phyloP scores from a whole-genome alignment of 2,113 vertebrate genomes.

The Boleophthalmus pectinirostris region DNA sequence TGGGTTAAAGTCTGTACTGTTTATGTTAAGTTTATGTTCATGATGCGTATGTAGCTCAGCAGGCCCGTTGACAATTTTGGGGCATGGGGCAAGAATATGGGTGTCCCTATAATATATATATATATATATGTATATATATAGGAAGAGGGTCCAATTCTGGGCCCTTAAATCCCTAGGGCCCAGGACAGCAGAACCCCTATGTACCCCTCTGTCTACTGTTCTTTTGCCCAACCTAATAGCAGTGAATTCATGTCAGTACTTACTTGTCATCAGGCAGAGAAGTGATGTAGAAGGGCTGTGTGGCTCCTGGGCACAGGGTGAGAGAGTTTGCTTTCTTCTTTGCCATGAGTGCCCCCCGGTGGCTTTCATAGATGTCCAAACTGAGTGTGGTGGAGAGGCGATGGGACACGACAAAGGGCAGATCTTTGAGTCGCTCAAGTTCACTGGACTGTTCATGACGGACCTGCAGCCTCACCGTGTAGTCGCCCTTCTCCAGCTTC shows the following conservation, averaged over 20 bases:
- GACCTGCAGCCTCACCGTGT: slow-evolving; percentile 92
- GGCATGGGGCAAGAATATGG: too few relatives aligned
- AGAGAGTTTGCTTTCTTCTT: slow-evolving; percentile 94
- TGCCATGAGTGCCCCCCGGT: slow-evolving; percentile 90
- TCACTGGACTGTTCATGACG: slow-evolving; percentile 94
- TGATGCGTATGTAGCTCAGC: too few relatives aligned
- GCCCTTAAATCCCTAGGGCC: too few relatives aligned
- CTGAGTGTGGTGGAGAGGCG: slow-evolving; percentile 89
- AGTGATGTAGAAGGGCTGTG: slow-evolving; percentile 93
- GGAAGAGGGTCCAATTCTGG: too few relatives aligned
- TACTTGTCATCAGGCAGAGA: slow-evolving; percentile 96
- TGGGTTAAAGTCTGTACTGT: background rate
- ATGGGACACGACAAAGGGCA: slow-evolving; percentile 94
- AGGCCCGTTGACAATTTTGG: too few relatives aligned
- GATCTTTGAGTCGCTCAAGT: slow-evolving; percentile 95
- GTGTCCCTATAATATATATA: too few relatives aligned
- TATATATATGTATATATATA: too few relatives aligned
- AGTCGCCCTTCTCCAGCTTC: slow-evolving; percentile 98
- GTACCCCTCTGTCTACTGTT: too few relatives aligned
- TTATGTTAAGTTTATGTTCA: background rate
- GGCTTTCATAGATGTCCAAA: slow-evolving; percentile 93
- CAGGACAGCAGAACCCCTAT: too few relatives aligned
- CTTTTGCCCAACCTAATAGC: background rate
- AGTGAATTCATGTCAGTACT: slow-evolving; percentile 50
- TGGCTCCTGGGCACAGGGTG: slow-evolving; percentile 86